Conservation (phyloP, 2,797 vertebrate genomes). For the Protonibea diacanthus region DNA sequence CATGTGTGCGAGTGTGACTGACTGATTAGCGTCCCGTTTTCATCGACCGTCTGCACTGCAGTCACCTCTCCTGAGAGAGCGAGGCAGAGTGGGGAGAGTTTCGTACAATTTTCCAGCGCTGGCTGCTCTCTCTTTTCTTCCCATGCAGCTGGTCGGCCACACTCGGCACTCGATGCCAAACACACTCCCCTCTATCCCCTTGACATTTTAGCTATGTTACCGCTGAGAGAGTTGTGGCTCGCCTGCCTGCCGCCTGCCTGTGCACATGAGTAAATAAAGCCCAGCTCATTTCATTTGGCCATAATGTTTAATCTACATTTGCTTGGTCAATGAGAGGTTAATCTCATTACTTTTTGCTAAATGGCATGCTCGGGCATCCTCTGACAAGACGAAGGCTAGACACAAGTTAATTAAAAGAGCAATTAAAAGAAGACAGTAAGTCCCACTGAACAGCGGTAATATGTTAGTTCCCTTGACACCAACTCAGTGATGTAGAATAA, state of each 20-base stretch:
- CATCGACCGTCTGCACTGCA: slow-evolving; percentile 63
- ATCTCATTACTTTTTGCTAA: slow-evolving; percentile 81
- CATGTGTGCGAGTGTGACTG: slow-evolving; percentile 61
- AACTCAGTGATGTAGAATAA: slow-evolving; percentile 38
- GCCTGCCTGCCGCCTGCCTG: slow-evolving; percentile 66
- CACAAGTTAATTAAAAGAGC: slow-evolving; percentile 83
- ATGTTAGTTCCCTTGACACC: slow-evolving; percentile 64
- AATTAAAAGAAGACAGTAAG: slow-evolving; percentile 80
- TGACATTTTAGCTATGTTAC: slow-evolving; percentile 78
- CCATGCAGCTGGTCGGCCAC: slow-evolving; percentile 73
- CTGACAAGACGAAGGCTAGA: slow-evolving; percentile 73
- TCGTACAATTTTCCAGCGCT: slow-evolving; percentile 64
- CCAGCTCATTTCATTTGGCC: slow-evolving; percentile 71
- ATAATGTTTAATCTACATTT: slow-evolving; percentile 79
- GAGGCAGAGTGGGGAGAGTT: slow-evolving; percentile 44
- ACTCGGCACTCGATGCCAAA: slow-evolving; percentile 68
- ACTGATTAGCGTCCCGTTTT: slow-evolving; percentile 71
- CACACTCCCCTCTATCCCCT: slow-evolving; percentile 71
- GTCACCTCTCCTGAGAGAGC: slow-evolving; percentile 61
- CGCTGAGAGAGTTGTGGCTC: slow-evolving; percentile 68
- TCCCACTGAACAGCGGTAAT: slow-evolving; percentile 58
- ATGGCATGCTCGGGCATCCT: slow-evolving; percentile 71
- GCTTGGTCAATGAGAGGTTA: slow-evolving; percentile 81
- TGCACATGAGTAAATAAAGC: slow-evolving; percentile 74
- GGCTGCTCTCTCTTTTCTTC: slow-evolving; percentile 41